These are phyloP conservation scores for Gasteruption jaculator DNA, from an alignment of 2,888 invertebrate species.

Conservation along the genomic window DNA sequence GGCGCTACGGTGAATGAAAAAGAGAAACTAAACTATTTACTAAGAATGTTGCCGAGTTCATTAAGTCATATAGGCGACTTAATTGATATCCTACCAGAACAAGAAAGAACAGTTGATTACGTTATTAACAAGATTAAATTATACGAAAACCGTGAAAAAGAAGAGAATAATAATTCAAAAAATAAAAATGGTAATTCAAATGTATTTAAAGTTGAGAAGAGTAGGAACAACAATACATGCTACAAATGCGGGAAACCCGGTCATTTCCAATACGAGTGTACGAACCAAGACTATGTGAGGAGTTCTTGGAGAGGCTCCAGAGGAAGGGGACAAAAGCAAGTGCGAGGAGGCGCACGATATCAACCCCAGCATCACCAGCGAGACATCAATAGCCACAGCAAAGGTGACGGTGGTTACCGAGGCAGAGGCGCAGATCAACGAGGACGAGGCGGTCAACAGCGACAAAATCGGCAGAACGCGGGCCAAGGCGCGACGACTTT, in stretches of 20 bases:
- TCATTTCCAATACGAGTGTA: conserved; percentile 9
- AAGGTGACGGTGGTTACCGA: too few species aligned
- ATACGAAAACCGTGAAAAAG: not conserved
- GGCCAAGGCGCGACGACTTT: too few species aligned
- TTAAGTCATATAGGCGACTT: conserved; percentile 17
- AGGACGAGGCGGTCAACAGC: too few species aligned
- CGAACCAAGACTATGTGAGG: not conserved
- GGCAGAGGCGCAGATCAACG: too few species aligned
- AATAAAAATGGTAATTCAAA: conserved; percentile 7
- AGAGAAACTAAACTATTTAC: conserved; percentile 18
- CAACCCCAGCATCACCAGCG: too few species aligned
- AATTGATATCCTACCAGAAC: conserved; percentile 13
- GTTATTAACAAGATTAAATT: conserved; percentile 18
- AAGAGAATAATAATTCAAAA: not conserved
- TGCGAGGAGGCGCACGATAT: too few species aligned
- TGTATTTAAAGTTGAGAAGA: conserved; percentile 9
- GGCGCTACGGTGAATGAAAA: conserved; percentile 13
- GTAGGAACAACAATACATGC: not conserved
- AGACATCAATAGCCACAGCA: too few species aligned
- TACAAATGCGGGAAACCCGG: conserved; percentile 9
- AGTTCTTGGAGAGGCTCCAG: not conserved
- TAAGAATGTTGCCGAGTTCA: conserved; percentile 12
- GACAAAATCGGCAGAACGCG: too few species aligned
- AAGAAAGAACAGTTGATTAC: conserved; percentile 17
- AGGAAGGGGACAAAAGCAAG: conserved; percentile 5